Conservation (phyloP, 2,888 invertebrate genomes). For the Trissoscelio sp. region DNA sequence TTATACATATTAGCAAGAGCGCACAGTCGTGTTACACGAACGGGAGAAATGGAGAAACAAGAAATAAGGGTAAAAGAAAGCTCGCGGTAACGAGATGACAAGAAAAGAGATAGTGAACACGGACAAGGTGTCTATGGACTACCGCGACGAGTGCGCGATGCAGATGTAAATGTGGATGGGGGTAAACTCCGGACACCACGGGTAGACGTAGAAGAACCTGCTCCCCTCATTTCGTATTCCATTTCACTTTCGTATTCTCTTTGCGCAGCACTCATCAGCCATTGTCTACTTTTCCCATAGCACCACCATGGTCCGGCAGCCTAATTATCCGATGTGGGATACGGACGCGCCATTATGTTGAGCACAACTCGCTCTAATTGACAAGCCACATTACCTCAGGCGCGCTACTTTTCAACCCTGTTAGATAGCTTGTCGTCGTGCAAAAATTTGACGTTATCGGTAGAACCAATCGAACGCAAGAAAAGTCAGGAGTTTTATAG, state of each 20-base stretch:
- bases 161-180: constrained; percentile 71
- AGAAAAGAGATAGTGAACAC: constrained; percentile 64
- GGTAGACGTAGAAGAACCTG: constrained; percentile 72
- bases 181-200: constrained; percentile 71
- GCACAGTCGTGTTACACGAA: constrained; percentile 69
- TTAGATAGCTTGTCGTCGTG: not conserved
- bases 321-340: constrained; percentile 71
- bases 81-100: constrained; percentile 58
- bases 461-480: no score
- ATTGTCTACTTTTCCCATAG: constrained; percentile 80
- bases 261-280: constrained; percentile 76
- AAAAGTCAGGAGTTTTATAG: no score
- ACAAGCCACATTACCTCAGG: constrained; percentile 57
- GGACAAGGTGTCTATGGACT: constrained; percentile 70
- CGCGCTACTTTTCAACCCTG: constrained; percentile 38
- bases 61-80: constrained; percentile 49
- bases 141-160: constrained; percentile 52
- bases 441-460: not conserved
- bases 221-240: constrained; percentile 81
- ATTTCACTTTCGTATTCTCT: constrained; percentile 81
- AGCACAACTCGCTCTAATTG: constrained; percentile 73
- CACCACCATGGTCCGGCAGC: constrained; percentile 68
- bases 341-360: constrained; percentile 53
- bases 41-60: constrained; percentile 49
- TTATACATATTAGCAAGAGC: constrained; percentile 14